Base-by-base conservation (phyloP, 1,140 invertebrate species). In the Zophobas atratus region DNA sequence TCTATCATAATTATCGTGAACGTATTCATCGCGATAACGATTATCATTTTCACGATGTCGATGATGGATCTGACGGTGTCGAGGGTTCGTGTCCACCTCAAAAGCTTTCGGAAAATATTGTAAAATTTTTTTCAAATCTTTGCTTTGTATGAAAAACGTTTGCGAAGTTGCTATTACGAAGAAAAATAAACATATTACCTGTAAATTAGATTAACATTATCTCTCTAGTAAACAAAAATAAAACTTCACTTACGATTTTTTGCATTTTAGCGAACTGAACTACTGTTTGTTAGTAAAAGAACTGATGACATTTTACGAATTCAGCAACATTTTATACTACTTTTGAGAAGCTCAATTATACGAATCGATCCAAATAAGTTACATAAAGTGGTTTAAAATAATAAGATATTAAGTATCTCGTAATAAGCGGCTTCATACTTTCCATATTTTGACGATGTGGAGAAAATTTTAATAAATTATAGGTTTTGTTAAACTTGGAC, bases 51-150 rank as follows among this genome's bases (percentile, higher is more conserved):
- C 2, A 4, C 38, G 60, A 70, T 70, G 60, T 6, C 33, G 36
- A 39, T 70, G 36, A 20, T 41, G 71, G 33, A 56, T 6, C 4
- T 38, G 60, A 8, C 38, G 60, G 20, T n/a, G n/a, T 2, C 35
- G 38, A 6, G 5, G 38, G 3, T 20, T 73, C 6, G 34, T 36
- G 5, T 33, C 53, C n/a, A 72, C 36, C 4, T 53, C 71, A 41
- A 32, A 32, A n/a, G 51, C n/a, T n/a, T 36, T 48, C 32, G 70
- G 76, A 48, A 73, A 43, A 46, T 48, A 63, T 34, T 38, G 46
- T 33, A 77, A 41, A 36, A 77, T 6, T 60, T 43, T 77, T 60
- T 55, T 55, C 32, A 77, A 36, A 60, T 77, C 76, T 72, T 35
- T 73, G 34, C 6, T 38, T 46, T 48, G 71, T 6, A 77, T 53